Base-by-base conservation (phyloP, 2,888 invertebrate genomes). In the Synanthedon tipuliformis region DNA sequence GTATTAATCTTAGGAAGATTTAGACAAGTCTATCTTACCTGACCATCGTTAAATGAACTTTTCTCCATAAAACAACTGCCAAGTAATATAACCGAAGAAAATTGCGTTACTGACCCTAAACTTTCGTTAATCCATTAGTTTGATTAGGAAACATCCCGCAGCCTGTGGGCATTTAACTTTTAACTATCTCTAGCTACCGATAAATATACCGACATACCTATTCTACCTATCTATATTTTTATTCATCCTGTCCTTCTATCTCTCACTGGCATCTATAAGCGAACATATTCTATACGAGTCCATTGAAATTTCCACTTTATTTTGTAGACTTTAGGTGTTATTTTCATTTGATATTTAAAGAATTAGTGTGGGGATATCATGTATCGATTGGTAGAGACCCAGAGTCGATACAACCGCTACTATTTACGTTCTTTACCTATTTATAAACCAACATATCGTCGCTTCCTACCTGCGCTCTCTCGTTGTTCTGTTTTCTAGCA, bases 341-440 rank as follows among this genome's bases (percentile, higher is more conserved):
- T 34, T 34, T 34, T 34, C 3, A 34, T 34, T 34, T 34, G 34
- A 34, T 34, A 8, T 34, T 34, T 34, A 10, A 10, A 34, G 59
- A 61, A 69, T 61, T 59, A 59, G 52, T 51, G 56, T 58, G 61
- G 60, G 57, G 60, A 57, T 64, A 64, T 64, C 61, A 57, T 57
- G 78, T 86, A 87, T 87, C 81, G 86, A 87, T 87, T 86, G 80
- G 83, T 75, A 73, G 83, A 69, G 70, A 73, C 74, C 73, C 73
- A 68, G 69, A 74, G 79, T 71, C 81, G 77, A 86, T 85, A 84
- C 83, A 83, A 81, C 77, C 74, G 77, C 69, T 77, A 78, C 81
- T 84, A 85, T 86, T 86, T 86, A 83, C 79, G 81, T 80, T 82
- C 76, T 76, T 85, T 84, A 85, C 83, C 84, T 85, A 86, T 87